A percentile compares a stretch with the other conserved stretches of the same genome.
phyloP scores from a whole-genome alignment of 2,113 vertebrate genomes.

The Gasterosteus nipponicus region DNA sequence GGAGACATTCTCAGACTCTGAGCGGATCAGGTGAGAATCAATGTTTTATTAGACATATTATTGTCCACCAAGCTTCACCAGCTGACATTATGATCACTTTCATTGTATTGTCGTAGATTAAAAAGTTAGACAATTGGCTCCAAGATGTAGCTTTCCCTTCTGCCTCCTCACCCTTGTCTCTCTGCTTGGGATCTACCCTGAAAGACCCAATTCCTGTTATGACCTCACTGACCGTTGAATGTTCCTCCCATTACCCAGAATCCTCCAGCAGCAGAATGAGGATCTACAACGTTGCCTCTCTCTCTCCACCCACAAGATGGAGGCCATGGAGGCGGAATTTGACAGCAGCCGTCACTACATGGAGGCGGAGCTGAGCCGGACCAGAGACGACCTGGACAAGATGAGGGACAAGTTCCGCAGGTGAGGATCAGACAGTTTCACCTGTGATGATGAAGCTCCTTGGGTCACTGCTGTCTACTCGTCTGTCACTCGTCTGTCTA shows the following conservation, averaged over 20 bases:
- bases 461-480: too few relatives aligned
- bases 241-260: conserved; percentile 72
- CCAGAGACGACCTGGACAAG: conserved; percentile 95
- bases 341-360: conserved; percentile 92
- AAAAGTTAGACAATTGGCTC: too few relatives aligned
- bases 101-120: too few relatives aligned
- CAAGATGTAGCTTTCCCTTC: too few relatives aligned
- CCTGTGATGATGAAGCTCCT: not conserved
- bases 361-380: conserved; percentile 92
- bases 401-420: conserved; percentile 98
- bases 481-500: not conserved
- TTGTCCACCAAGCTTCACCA: too few relatives aligned
- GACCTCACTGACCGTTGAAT: not conserved
- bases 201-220: not conserved
- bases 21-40: conserved; percentile 90
- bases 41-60: not conserved
- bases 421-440: conserved; percentile 69
- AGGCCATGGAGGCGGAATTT: conserved; percentile 93
- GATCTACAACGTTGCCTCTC: conserved; percentile 89
- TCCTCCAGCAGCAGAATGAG: conserved; percentile 96
- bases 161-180: too few relatives aligned
- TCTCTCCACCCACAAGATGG: conserved; percentile 91
- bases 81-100: too few relatives aligned
- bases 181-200: too few relatives aligned
- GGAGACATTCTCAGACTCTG: conserved; percentile 88